Evolutionary conservation across 2,888 invertebrate genomes (phyloP).

Genomic region (Drosophila anceps): DNA sequence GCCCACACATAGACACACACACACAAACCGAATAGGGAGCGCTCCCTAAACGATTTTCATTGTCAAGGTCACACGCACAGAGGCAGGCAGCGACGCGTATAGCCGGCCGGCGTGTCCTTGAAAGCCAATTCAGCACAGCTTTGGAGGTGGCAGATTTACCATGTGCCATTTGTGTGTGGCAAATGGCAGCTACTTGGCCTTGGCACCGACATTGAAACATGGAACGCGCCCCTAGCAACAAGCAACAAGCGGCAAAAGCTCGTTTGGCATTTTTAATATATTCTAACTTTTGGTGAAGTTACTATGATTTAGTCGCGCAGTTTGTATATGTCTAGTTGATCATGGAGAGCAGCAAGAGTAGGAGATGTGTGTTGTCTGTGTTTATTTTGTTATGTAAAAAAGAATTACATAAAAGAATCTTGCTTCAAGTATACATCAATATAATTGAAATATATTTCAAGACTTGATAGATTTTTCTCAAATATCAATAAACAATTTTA

Average conservation of each 20-base stretch:
- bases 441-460: too few relatives aligned
- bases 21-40: conserved; percentile 23
- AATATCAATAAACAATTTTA: too few relatives aligned
- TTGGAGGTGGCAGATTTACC: conserved; percentile 43
- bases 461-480: too few relatives aligned
- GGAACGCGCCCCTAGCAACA: conserved; percentile 49
- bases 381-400: too few relatives aligned
- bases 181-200: conserved; percentile 65
- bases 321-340: background rate
- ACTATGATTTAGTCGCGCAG: background rate
- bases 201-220: conserved; percentile 67
- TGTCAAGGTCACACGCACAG: conserved; percentile 73
- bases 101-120: conserved; percentile 74
- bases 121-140: conserved; percentile 42
- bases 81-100: conserved; percentile 7
- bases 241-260: conserved; percentile 34
- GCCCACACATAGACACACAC: conserved; percentile 24
- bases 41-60: conserved; percentile 66
- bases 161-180: conserved; percentile 46
- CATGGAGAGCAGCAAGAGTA: background rate
- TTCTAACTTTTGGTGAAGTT: conserved; percentile 7
- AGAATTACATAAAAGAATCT: too few relatives aligned
- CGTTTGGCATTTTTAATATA: conserved; percentile 31
- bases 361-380: too few relatives aligned
- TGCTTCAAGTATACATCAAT: too few relatives aligned